A percentile compares a stretch with the other conserved stretches of the same genome.
phyloP scores from a whole-genome alignment of 2,113 vertebrate species.

The Neogale vison region DNA sequence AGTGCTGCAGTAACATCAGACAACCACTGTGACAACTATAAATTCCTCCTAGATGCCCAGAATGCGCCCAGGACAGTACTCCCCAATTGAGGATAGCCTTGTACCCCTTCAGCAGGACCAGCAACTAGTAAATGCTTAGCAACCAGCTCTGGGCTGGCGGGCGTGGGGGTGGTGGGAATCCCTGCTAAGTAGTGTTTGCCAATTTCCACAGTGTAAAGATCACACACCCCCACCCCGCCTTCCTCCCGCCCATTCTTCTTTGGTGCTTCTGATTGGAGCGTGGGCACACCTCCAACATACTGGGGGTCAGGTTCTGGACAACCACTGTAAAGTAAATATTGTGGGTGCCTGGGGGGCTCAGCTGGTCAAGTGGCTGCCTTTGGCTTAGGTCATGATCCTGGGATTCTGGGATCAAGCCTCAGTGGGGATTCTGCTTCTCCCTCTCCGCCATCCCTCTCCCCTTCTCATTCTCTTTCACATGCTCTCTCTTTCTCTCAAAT shows the following conservation, averaged over 20 bases:
- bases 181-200: background rate
- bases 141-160: background rate
- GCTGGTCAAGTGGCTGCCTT: no score
- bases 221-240: no score
- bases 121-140: background rate
- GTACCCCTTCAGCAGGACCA: background rate
- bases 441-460: no score
- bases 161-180: no score
- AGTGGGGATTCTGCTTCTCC: no score
- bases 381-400: no score
- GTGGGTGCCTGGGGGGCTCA: no score
- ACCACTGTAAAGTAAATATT: background rate
- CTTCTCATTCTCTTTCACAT: no score
- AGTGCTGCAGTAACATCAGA: background rate
- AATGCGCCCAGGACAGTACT: background rate
- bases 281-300: background rate
- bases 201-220: background rate
- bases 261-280: background rate
- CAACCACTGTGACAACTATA: background rate
- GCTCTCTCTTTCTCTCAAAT: no score
- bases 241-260: background rate
- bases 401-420: no score
- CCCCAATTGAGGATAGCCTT: accelerated
- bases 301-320: background rate
- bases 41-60: background rate